A percentile compares a stretch with the other conserved stretches of the same genome.
These are phyloP conservation scores for Folsomia manolachei DNA, from an alignment of 2,888 invertebrate genomes.

Conservation along the genomic window DNA sequence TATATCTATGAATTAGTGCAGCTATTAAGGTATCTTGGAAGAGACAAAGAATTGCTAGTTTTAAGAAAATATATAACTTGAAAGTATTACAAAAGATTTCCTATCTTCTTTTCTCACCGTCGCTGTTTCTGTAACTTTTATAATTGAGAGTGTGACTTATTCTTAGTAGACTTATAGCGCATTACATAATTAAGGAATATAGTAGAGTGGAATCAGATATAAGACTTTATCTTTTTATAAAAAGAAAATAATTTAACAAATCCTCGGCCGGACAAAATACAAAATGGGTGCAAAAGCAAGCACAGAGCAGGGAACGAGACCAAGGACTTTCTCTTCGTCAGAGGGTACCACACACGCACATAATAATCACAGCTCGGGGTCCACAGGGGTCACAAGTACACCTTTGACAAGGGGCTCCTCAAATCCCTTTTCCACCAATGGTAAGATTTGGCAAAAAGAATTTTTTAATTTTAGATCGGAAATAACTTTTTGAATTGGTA, in stretches of 20 bases:
- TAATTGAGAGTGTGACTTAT: too few relatives aligned
- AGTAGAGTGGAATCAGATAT: too few relatives aligned
- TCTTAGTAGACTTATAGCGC: too few relatives aligned
- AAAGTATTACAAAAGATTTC: too few relatives aligned
- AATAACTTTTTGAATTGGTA: neutral
- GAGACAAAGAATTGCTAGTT: neutral
- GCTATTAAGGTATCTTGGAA: too few relatives aligned
- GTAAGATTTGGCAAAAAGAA: neutral
- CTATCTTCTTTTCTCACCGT: too few relatives aligned
- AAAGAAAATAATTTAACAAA: neutral
- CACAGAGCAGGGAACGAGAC: conserved; percentile 40
- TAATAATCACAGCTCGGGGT: conserved; percentile 10
- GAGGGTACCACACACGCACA: conserved; percentile 31
- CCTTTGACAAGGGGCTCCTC: conserved; percentile 10
- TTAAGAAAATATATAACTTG: too few relatives aligned
- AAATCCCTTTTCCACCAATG: conserved; percentile 14
- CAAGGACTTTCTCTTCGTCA: conserved; percentile 44
- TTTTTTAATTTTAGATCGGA: neutral
- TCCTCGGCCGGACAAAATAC: neutral
- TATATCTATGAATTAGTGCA: neutral
- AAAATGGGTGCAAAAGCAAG: conserved; percentile 41
- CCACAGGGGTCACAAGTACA: neutral
- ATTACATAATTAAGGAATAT: too few relatives aligned
- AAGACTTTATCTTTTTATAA: conserved; percentile 5
- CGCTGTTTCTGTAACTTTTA: too few relatives aligned